Conservation (phyloP, 2,888 invertebrate species). For the Anticlea derivata region DNA sequence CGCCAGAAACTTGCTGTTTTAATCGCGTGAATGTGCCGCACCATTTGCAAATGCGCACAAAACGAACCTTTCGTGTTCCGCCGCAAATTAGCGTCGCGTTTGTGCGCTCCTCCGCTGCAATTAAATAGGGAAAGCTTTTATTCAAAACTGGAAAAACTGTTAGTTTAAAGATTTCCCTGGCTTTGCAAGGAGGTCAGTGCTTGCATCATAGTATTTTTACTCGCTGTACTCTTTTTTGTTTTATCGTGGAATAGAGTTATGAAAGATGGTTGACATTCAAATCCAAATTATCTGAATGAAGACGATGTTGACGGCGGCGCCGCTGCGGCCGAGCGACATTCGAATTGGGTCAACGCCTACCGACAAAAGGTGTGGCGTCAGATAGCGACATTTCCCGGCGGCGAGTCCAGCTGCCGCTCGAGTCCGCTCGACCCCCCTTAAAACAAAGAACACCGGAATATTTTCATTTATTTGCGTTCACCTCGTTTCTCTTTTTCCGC, state of each 20-base stretch:
- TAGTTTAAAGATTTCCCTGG: constrained; percentile 23
- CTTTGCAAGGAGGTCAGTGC: constrained; percentile 30
- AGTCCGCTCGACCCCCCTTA: constrained; percentile 64
- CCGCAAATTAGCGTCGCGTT: constrained; percentile 61
- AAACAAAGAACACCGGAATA: constrained; percentile 78
- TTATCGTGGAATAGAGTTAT: constrained; percentile 17
- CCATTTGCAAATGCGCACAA: constrained; percentile 69
- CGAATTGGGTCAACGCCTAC: constrained; percentile 80
- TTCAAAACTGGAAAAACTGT: constrained; percentile 32
- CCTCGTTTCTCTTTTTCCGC: constrained; percentile 57
- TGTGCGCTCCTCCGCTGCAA: constrained; percentile 48
- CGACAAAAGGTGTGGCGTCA: constrained; percentile 80
- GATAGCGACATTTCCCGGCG: constrained; percentile 77
- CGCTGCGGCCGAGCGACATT: constrained; percentile 64
- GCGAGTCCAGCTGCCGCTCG: constrained; percentile 72
- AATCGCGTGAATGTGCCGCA: constrained; percentile 74
- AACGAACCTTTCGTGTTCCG: constrained; percentile 59
- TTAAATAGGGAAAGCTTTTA: constrained; percentile 48
- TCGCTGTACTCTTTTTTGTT: constrained; percentile 18
- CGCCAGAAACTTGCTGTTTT: constrained; percentile 73
- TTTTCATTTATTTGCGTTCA: constrained; percentile 72
- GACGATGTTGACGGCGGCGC: constrained; percentile 57
- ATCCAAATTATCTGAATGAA: constrained; percentile 59
- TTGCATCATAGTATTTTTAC: constrained; percentile 17
- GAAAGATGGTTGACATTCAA: constrained; percentile 42